Percentiles rank a stretch among this genome's conserved stretches.
These are phyloP conservation scores for Drosophila merina DNA, from an alignment of 2,888 invertebrate species.

Conservation along the genomic window DNA sequence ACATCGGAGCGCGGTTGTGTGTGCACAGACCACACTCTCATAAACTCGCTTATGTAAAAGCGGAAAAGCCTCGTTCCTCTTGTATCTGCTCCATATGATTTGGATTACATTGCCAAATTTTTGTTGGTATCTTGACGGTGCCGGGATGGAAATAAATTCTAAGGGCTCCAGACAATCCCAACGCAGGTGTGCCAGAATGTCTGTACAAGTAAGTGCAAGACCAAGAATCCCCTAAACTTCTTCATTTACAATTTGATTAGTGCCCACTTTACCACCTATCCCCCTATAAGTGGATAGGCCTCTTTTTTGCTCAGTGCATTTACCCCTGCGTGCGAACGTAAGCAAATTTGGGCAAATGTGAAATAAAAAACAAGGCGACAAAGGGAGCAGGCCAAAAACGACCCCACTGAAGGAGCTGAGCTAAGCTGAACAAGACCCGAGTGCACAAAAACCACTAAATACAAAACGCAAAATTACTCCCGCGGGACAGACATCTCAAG, in stretches of 20 bases:
- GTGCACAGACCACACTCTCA: conserved; percentile 10
- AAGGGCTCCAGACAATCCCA: not conserved
- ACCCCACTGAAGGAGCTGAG: conserved; percentile 19
- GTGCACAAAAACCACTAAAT: conserved; percentile 63
- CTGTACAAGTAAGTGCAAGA: not conserved
- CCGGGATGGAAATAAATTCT: not conserved
- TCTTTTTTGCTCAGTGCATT: conserved; percentile 30
- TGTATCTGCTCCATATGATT: conserved; percentile 35
- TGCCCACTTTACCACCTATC: conserved; percentile 8
- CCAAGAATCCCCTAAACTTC: conserved; percentile 37
- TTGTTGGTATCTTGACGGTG: conserved; percentile 20
- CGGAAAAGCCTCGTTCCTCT: conserved; percentile 1
- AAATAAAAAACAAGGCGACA: conserved; percentile 48
- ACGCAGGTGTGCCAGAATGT: not conserved
- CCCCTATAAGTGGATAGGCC: not conserved
- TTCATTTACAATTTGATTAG: conserved; percentile 54
- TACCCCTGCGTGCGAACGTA: conserved; percentile 23
- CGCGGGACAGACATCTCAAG: conserved; percentile 47
- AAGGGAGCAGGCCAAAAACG: conserved; percentile 29
- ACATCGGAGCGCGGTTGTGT: conserved; percentile 15
- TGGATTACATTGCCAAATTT: conserved; percentile 56
- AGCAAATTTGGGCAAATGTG: conserved; percentile 61
- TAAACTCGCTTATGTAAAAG: conserved; percentile 26
- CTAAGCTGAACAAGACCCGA: conserved; percentile 6
- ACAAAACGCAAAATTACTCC: conserved; percentile 76